Conservation (phyloP, 2,888 invertebrate species). For the Lordiphosa fenestrarum region DNA sequence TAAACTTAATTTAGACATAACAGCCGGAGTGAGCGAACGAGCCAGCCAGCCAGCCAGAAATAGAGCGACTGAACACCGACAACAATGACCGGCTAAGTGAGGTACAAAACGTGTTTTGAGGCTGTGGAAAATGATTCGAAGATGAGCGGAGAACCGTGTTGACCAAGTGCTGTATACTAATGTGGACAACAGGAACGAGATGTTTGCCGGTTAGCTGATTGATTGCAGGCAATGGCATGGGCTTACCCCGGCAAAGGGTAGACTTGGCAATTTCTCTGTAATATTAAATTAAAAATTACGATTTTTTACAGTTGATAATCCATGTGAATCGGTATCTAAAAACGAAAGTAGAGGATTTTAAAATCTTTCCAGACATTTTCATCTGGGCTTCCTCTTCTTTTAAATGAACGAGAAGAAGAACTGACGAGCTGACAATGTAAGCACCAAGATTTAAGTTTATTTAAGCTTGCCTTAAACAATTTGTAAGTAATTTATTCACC, state of each 20-base stretch:
- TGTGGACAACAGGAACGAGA: background rate
- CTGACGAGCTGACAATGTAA: too few relatives aligned
- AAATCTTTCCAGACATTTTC: too few relatives aligned
- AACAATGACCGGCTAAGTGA: conserved; percentile 16
- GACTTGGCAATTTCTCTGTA: too few relatives aligned
- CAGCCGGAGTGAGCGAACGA: conserved; percentile 13
- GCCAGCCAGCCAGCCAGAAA: background rate
- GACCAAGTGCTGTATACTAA: background rate
- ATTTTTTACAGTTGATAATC: too few relatives aligned
- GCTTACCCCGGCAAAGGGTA: background rate
- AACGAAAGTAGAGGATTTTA: too few relatives aligned
- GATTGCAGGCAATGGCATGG: background rate
- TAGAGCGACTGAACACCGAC: conserved; percentile 1
- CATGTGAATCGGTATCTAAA: too few relatives aligned
- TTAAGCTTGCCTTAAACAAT: too few relatives aligned
- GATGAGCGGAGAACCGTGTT: background rate
- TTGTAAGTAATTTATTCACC: too few relatives aligned
- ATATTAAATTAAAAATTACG: too few relatives aligned
- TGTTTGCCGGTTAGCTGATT: conserved; percentile 1
- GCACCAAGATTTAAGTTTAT: too few relatives aligned
- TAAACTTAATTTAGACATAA: conserved; percentile 30
- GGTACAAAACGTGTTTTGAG: conserved; percentile 25
- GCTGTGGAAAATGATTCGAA: background rate
- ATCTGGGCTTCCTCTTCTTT: too few relatives aligned
- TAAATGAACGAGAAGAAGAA: too few relatives aligned